Conservation (phyloP, 2,888 invertebrate species). For the Drosophila rubida region DNA sequence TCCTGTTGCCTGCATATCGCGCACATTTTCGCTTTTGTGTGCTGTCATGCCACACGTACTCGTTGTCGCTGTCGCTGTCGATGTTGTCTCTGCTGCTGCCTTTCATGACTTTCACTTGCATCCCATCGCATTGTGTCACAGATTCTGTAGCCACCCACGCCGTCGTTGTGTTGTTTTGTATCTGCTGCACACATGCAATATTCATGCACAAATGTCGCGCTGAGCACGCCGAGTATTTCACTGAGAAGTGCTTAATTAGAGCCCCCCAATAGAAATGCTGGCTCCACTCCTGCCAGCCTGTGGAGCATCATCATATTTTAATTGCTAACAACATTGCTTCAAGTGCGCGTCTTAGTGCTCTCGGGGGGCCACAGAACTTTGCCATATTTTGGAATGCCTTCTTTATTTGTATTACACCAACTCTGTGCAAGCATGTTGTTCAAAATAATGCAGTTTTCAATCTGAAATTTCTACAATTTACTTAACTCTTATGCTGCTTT, state of each 20-base stretch:
- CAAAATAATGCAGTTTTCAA: too few species aligned
- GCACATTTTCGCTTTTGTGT: conserved; percentile 56
- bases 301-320: conserved; percentile 36
- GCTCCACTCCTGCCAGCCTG: background rate
- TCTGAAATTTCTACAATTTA: too few species aligned
- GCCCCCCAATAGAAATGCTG: conserved; percentile 16
- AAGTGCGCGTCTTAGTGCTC: background rate
- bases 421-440: too few species aligned
- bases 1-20: conserved; percentile 49
- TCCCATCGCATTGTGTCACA: conserved; percentile 47
- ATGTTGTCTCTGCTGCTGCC: conserved; percentile 14
- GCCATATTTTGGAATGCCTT: too few species aligned
- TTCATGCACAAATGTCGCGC: conserved; percentile 2
- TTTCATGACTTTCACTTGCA: conserved; percentile 60
- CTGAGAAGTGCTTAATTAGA: conserved; percentile 48
- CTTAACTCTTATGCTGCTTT: too few species aligned
- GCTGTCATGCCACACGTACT: conserved; percentile 41
- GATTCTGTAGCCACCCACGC: conserved; percentile 26
- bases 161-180: conserved; percentile 21
- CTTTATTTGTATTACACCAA: too few species aligned
- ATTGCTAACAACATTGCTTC: conserved; percentile 22
- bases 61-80: conserved; percentile 3
- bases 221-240: conserved; percentile 1
- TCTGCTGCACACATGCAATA: conserved; percentile 3
- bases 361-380: background rate